These are phyloP conservation scores for Dolomedes plantarius DNA, from an alignment of 2,888 invertebrate species.

Conservation along the genomic window DNA sequence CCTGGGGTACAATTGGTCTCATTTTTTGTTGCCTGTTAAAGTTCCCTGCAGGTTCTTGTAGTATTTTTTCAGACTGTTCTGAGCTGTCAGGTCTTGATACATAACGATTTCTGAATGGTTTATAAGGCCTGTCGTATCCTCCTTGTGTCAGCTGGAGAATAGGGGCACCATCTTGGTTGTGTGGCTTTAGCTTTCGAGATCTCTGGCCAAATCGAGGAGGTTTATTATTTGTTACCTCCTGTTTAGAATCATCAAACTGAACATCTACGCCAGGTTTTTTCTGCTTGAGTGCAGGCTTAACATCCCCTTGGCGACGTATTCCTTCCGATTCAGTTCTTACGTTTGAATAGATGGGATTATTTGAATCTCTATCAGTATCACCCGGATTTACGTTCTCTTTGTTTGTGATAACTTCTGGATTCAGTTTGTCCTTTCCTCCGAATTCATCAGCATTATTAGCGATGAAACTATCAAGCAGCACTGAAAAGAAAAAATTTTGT, in stretches of 20 bases:
- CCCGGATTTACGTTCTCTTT: not conserved
- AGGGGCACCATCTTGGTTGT: constrained; percentile 23
- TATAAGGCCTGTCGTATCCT: constrained; percentile 30
- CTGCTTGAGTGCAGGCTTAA: constrained; percentile 2
- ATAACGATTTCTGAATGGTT: not conserved
- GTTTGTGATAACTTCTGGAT: not conserved
- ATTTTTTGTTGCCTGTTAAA: not conserved
- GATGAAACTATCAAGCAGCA: not conserved
- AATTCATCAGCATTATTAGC: not conserved
- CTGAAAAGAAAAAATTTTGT: constrained; percentile 31
- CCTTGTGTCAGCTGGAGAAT: constrained; percentile 47
- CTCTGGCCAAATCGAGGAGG: not conserved
- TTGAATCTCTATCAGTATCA: not conserved
- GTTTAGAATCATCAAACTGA: not conserved
- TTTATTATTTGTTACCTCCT: not conserved
- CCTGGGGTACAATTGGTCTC: constrained; percentile 7
- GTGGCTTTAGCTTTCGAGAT: not conserved
- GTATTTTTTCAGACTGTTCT: constrained; percentile 19
- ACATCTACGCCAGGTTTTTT: no score
- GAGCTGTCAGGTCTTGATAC: constrained; percentile 14
- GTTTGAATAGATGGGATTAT: not conserved
- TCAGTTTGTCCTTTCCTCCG: not conserved
- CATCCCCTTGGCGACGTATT: constrained; percentile 34
- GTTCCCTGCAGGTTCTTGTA: not conserved
- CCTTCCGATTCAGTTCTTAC: not conserved